Evolutionary conservation across 2,888 invertebrate genomes (phyloP), one percentile per base, ranked within the genome.

Genomic region (Cheilosia pagana): DNA sequence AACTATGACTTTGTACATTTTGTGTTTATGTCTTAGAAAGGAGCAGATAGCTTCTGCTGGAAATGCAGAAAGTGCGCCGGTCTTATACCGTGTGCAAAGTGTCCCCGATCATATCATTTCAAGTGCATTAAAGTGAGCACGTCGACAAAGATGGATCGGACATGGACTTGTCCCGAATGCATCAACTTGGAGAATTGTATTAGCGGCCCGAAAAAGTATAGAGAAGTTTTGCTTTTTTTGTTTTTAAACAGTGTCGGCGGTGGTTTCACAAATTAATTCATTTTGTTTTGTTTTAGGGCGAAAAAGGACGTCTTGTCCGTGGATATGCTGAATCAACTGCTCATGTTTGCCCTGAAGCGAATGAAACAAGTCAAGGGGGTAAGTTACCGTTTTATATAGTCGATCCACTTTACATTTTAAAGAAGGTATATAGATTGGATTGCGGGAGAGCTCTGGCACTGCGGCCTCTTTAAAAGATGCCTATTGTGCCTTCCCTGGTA

Each of bases 131-230:
- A 92, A 77, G 91, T 92, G 39, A 92, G 92, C 1, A 89, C 93
- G 7, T 90, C 92, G 2, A 91, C 92, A 59, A 90, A 90, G 43
- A 90, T 93, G 74, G 92, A 89, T 88, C 92, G 93, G 89, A 92
- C 93, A 88, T 98, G 97, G 97, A 95, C 96, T 60, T 98, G 98
- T 90, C 96, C 96, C 0, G 98, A 98, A 91, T 99, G 98, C 91
- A 93, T 95, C 86, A 91, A 93, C 7, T 94, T 96, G 62, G 92
- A 96, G 86, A 89, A 87, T 82, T 88, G 88, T 3, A 85, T 89
- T 28, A 88, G 82, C 68, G 87, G 88, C 65, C 88, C 89, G 28
- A 91, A 90, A 86, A 89, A 89, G 91, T 91, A 88, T 82, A 68
- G 43, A 74, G 39, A 50, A 77, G 35, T 71, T 25, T 67, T 48